Percentiles rank a stretch among this genome's conserved stretches.
These are phyloP conservation scores for Pterois miles DNA, from an alignment of 2,797 vertebrate genomes.

Conservation along the genomic window DNA sequence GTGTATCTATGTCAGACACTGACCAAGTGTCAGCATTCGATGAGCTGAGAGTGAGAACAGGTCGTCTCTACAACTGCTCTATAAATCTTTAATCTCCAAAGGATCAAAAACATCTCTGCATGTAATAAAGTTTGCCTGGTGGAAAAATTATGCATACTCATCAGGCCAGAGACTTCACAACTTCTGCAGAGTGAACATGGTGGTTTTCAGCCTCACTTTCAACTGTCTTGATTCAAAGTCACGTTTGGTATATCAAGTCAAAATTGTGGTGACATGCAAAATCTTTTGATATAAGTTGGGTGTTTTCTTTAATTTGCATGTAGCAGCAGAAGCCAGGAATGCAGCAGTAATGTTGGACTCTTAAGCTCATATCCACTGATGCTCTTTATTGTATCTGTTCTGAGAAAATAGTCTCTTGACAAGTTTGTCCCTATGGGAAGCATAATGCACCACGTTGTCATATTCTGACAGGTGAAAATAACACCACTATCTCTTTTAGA, in stretches of 20 bases:
- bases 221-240: constrained; percentile 20
- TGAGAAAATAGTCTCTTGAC: constrained; percentile 56
- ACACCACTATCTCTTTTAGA: not conserved
- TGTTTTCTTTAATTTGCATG: constrained; percentile 31
- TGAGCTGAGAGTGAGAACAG: too few relatives aligned
- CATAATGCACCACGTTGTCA: constrained; percentile 9
- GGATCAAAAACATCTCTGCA: not conserved
- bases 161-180: constrained; percentile 10
- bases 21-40: too few relatives aligned
- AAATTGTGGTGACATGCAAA: not conserved
- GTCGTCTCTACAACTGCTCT: not conserved
- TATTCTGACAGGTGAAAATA: constrained; percentile 29
- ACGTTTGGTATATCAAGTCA: constrained; percentile 12
- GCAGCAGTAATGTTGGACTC: constrained; percentile 19
- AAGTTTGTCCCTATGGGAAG: constrained; percentile 36
- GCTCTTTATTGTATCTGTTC: constrained; percentile 47
- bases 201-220: constrained; percentile 21
- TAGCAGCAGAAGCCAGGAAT: constrained; percentile 50
- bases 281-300: constrained; percentile 16
- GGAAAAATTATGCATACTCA: constrained; percentile 16
- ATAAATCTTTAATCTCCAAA: constrained; percentile 5
- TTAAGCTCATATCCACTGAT: not conserved
- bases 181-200: constrained; percentile 44
- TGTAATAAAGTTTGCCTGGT: constrained; percentile 21
- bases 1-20: too few relatives aligned